A percentile compares a stretch with the other conserved stretches of the same genome.
Conservation (phyloP, 1,140 invertebrate species). For the Dendrolimus kikuchii region DNA sequence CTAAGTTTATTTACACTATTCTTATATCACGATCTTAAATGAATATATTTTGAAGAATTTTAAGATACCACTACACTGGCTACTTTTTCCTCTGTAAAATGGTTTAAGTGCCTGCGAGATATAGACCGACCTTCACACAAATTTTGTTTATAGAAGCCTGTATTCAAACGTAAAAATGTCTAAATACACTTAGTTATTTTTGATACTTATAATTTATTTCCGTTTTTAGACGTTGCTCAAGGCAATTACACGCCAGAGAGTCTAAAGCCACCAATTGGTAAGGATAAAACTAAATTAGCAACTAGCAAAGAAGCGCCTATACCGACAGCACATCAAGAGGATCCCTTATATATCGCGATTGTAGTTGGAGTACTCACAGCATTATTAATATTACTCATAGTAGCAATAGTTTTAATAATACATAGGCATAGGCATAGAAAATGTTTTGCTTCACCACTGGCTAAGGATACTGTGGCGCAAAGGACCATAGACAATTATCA, state of each 20-base stretch:
- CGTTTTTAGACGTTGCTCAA: slow-evolving; percentile 76
- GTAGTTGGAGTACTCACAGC: slow-evolving; percentile 86
- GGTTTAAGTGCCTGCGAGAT: too few relatives aligned
- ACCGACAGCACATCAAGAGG: slow-evolving; percentile 79
- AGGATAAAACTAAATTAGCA: slow-evolving; percentile 71
- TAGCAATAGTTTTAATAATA: slow-evolving; percentile 84
- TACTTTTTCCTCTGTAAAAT: too few relatives aligned
- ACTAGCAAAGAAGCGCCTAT: slow-evolving; percentile 73
- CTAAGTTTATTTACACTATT: too few relatives aligned
- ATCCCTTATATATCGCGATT: slow-evolving; percentile 85
- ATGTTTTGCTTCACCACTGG: slow-evolving; percentile 81
- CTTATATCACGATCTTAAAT: too few relatives aligned
- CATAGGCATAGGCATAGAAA: slow-evolving; percentile 85
- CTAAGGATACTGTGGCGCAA: slow-evolving; percentile 73
- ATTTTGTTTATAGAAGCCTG: not conserved
- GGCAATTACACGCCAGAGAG: slow-evolving; percentile 81
- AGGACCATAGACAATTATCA: slow-evolving; percentile 46
- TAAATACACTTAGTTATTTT: too few relatives aligned
- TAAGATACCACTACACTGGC: too few relatives aligned
- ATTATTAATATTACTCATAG: slow-evolving; percentile 81
- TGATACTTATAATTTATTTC: not conserved
- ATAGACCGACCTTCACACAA: too few relatives aligned
- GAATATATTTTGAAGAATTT: too few relatives aligned
- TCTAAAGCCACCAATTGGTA: slow-evolving; percentile 45
- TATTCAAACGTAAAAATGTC: not conserved